These are phyloP conservation scores for Heterocephalus glaber DNA, from an alignment of 2,113 vertebrate genomes.

Conservation along the genomic window DNA sequence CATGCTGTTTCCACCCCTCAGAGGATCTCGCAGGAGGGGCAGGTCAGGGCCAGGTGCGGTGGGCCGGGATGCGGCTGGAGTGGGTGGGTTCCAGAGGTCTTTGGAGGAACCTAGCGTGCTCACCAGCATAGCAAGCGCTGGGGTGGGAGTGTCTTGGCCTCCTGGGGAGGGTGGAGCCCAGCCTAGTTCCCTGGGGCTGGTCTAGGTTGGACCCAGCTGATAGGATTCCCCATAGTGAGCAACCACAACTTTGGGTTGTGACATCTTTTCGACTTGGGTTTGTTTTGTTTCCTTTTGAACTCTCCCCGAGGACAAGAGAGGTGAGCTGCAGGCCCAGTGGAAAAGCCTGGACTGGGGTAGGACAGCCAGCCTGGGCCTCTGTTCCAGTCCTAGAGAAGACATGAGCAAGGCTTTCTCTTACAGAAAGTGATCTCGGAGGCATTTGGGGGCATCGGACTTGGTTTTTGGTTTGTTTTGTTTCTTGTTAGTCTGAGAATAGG, in stretches of 20 bases:
- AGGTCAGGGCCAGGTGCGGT: background rate
- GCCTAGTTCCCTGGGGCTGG: background rate
- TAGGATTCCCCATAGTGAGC: background rate
- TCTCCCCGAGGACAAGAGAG: background rate
- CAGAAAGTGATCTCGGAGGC: background rate
- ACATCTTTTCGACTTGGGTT: background rate
- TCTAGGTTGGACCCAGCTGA: too few species aligned
- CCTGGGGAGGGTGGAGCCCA: background rate
- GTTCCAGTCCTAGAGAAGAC: background rate
- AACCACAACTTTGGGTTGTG: background rate
- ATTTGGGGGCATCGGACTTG: background rate
- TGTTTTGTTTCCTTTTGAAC: background rate
- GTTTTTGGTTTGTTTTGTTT: background rate
- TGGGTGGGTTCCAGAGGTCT: background rate
- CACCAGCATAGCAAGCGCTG: background rate
- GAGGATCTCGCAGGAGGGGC: background rate
- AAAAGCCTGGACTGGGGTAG: background rate
- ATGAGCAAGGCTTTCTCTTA: background rate
- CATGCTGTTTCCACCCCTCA: background rate
- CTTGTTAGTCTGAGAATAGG: background rate
- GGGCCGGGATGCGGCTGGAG: background rate
- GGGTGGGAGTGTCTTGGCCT: background rate
- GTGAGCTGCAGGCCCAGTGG: background rate
- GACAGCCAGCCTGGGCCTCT: background rate
- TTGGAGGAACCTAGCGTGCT: background rate